Evolutionary conservation across 2,888 invertebrate species (phyloP).

Genomic region (Drosophila helvetica): DNA sequence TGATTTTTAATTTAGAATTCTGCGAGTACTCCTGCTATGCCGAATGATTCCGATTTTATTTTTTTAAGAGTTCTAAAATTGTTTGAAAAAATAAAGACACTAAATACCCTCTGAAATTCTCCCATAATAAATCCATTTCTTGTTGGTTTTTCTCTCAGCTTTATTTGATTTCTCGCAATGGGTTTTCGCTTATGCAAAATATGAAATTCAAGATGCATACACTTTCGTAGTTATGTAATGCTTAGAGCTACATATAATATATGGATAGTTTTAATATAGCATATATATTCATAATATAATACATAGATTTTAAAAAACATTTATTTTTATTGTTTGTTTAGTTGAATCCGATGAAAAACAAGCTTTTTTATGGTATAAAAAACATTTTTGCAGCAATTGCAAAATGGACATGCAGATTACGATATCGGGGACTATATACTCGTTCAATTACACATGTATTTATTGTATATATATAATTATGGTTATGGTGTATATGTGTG

Average conservation of each 20-base stretch:
- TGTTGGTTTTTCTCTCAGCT: slow-evolving; percentile 51
- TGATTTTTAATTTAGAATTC: too few species aligned
- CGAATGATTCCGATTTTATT: too few species aligned
- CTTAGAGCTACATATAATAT: slow-evolving; percentile 62
- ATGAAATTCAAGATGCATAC: slow-evolving; percentile 56
- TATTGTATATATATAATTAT: slow-evolving; percentile 31
- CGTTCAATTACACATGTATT: too few species aligned
- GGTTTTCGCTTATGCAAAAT: slow-evolving; percentile 43
- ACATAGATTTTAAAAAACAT: slow-evolving; percentile 37
- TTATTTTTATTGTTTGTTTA: slow-evolving; percentile 8
- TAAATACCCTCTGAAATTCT: background rate
- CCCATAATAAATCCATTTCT: background rate
- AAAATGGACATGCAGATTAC: slow-evolving; percentile 33
- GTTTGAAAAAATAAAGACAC: too few species aligned
- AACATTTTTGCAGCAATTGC: slow-evolving; percentile 14
- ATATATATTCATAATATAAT: slow-evolving; percentile 38
- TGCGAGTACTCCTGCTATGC: too few species aligned
- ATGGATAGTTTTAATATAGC: slow-evolving; percentile 46
- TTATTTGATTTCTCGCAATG: slow-evolving; percentile 61
- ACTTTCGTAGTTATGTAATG: slow-evolving; percentile 22
- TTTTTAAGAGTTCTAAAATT: too few species aligned
- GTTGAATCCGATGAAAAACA: slow-evolving; percentile 20
- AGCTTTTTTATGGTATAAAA: background rate
- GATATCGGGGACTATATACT: slow-evolving; percentile 28
- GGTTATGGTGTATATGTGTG: slow-evolving; percentile 31